These are phyloP conservation scores for Onychorhynchus coronatus DNA, from an alignment of 2,113 vertebrate genomes.

Conservation along the genomic window DNA sequence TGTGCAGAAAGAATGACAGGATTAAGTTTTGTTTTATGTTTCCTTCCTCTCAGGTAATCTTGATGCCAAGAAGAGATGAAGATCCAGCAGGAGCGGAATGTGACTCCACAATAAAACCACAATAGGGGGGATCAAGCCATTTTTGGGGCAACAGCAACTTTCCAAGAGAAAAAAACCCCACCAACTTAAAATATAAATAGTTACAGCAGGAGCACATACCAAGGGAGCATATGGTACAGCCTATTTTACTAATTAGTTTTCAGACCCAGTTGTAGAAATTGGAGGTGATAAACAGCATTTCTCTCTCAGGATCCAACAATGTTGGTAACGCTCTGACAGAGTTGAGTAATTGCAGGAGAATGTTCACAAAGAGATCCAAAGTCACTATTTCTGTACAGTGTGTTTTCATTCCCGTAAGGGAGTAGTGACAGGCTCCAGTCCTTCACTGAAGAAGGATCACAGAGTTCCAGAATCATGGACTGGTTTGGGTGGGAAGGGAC, in stretches of 20 bases:
- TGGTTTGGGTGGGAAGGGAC: not conserved
- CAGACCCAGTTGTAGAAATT: conserved; percentile 29
- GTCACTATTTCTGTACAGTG: not conserved
- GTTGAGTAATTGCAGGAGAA: not conserved
- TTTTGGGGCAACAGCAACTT: not conserved
- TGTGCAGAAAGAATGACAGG: conserved; percentile 9
- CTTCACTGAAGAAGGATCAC: accelerated
- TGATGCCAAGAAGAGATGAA: conserved; percentile 19
- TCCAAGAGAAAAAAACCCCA: not conserved
- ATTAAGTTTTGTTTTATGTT: conserved; percentile 23
- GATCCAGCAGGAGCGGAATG: not conserved
- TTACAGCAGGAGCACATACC: not conserved
- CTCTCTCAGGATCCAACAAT: not conserved
- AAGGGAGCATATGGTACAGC: conserved; percentile 42
- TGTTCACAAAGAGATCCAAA: not conserved
- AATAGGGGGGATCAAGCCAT: not conserved
- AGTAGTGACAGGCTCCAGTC: not conserved
- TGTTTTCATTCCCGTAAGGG: not conserved
- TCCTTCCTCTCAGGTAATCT: conserved; percentile 28
- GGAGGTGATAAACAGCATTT: conserved; percentile 31
- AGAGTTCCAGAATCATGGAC: not conserved
- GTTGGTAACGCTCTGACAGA: not conserved
- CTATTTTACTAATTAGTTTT: conserved; percentile 49
- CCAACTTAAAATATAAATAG: conserved; percentile 11
- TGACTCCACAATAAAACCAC: not conserved